Percentiles rank a stretch among this genome's conserved stretches.
Conservation (phyloP, 1,140 invertebrate species). For the Papilio xuthus region DNA sequence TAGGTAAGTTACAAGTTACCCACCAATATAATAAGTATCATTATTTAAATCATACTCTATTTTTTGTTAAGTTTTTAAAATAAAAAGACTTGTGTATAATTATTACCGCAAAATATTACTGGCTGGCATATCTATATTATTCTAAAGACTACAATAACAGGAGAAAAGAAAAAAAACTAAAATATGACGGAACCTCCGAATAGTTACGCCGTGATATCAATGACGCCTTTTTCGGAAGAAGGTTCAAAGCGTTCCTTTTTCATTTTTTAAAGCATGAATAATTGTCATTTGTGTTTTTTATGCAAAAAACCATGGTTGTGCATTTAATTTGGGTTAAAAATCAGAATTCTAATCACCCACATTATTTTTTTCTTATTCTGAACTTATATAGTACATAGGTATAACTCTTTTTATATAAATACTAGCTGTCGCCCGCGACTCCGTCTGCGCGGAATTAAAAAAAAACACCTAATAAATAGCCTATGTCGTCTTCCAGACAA, state of each 20-base stretch:
- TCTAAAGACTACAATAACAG: constrained; percentile 24
- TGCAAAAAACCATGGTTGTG: background rate
- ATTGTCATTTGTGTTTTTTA: background rate
- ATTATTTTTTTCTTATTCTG: no score
- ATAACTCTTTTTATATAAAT: no score
- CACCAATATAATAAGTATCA: background rate
- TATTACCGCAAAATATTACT: background rate
- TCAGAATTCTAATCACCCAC: no score
- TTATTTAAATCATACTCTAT: background rate
- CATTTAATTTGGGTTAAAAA: background rate
- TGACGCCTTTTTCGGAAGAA: constrained; percentile 50
- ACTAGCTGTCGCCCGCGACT: no score
- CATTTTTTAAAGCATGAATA: constrained; percentile 25
- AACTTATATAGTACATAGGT: no score
- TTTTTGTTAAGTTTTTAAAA: background rate
- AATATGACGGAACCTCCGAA: constrained; percentile 51
- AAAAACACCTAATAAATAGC: no score
- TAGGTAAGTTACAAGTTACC: no score
- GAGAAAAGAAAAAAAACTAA: constrained; percentile 41
- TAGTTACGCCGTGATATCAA: constrained; percentile 57
- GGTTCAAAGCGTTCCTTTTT: constrained; percentile 52
- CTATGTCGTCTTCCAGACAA: no score
- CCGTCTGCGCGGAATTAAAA: no score
- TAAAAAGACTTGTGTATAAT: background rate
- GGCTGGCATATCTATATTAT: constrained; percentile 35